Evolutionary conservation across 2,113 vertebrate genomes (phyloP), one percentile per base, ranked within the genome.

Genomic region (Turnix velox): DNA sequence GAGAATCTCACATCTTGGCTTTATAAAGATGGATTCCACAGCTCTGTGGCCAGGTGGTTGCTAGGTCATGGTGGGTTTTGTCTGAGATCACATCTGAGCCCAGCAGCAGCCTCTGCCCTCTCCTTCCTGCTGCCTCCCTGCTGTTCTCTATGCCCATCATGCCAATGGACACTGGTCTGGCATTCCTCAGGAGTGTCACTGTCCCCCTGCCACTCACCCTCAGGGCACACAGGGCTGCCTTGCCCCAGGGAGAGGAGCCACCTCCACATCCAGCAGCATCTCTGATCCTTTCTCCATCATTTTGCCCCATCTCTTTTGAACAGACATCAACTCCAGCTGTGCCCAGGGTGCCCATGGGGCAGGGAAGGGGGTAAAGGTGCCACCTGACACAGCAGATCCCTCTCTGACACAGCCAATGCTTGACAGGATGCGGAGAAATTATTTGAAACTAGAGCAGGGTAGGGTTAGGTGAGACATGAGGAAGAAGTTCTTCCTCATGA

Each of bases 91-190:
- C 3, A 17, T 9, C 72, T 57, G 81, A 51, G 72, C 46, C 22
- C 1, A 1, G 30, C 3, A 6, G 52, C 77, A 75, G 39, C 2
- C 48, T 46, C 39, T 61, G 54, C 22, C 83, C 11, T 1, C 5
- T 9, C 45, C 77, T 42, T 40, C 37, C 61, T 4, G 2, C 52
- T 35, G 31, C 48, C 57, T 54, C 67, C 40, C 65, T 19, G 92
- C 63, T 39, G 27, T 18, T 6, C 40, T 5, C 66, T 0, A 0
- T 49, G 66, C n/a, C 37, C 13, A 8, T 22, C 35, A 6, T 3
- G 8, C 33, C 11, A 58, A 24, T 1, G 1, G 33, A 58, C 2
- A 3, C 43, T 31, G 14, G 39, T 30, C 55, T 40, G 39, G 28
- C 7, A 6, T 10, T 9, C 66, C 15, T 35, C 6, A 1, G 49